Base-by-base conservation (phyloP, 2,113 vertebrate species). In the Dolichallabes microphthalmus region DNA sequence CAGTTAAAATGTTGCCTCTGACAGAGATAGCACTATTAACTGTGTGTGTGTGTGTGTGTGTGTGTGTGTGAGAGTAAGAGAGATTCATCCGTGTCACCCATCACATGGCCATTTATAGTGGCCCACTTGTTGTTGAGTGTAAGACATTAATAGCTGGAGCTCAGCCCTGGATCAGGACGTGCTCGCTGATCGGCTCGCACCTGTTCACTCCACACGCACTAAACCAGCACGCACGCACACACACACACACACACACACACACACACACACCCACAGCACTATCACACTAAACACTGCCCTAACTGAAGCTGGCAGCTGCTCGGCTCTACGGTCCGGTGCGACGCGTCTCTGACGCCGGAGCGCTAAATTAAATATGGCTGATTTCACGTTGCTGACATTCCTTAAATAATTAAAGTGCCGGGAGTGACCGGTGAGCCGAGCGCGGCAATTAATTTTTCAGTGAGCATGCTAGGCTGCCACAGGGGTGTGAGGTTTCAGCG, bases 231-330 rank as follows among this genome's bases (percentile, higher is more conserved):
- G n/a, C 60, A 53, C 64, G 22, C 19, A 45, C 45, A 2, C 32
- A 35, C 32, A 35, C 32, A 35, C 32, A 35, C 32, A 35, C 20
- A 32, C 60, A 53, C 64, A n/a, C 19, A 45, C 45, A 2, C 32
- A 35, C 32, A 35, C 32, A 35, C 32, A 35, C 32, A 35, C 32
- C 1, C 32, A 22, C 53, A 22, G 39, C 2, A 19, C 75, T 2
- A 32, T 57, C 75, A 19, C 15, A 1, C 75, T 57, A 22, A 53
- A 53, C 22, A 64, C 82, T 92, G 92, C 92, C 91, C 92, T 90
- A 92, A 92, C 91, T 92, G 91, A 90, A 93, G 91, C 91, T 92
- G 92, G 91, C 93, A 93, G 93, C 93, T 93, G 93, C 89, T 92
- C 89, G 86, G 91, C 92, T 92, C 91, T 92, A 92, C 90, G 83